Base-by-base conservation (phyloP, 2,888 invertebrate species). In the Rotaria magnacalcarata region DNA sequence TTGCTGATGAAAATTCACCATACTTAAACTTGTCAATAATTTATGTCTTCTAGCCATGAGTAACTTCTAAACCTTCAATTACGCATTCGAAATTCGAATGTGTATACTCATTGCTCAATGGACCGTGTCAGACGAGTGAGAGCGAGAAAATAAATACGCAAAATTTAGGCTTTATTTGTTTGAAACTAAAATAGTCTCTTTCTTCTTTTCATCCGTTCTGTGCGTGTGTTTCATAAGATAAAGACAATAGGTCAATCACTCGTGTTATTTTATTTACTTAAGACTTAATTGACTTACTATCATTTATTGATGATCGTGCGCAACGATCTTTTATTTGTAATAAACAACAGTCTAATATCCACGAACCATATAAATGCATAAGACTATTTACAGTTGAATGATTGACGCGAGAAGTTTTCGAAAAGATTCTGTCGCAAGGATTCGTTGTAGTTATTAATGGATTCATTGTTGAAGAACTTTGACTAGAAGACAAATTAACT, bases 291-390 rank as follows among this genome's bases (percentile, higher is more conserved):
- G 21, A 80, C 80, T 80, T 80, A 80, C 80, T 24, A 80, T 80
- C 80, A 80, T 47, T 47, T 2, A 67, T 34, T 67, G 67, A 67
- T 67, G 67, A 34, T n/a, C 80, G 80, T 80, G 24, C n/a, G 10
- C 47, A 90, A 75, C 90, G 89, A 34, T 90, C 89, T 87, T 94
- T 94, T 84, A 95, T 95, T 6, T 96, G 96, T 88, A 96, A 95
- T 88, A 96, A 94, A 5, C 96, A 95, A 10, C 96, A 96, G 91
- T 97, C 97, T 90, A 97, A 96, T 88, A 97, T 92, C 97, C 97
- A 97, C 90, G 96, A 95, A 3, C 97, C 97, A 91, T 97, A 96
- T 88, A 97, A 92, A 91, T 97, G 96, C 87, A 97, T 93, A 90
- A 97, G 95, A 88, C 96, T 96, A 92, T 97, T 97, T 89, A 96